Conservation (phyloP, 1,140 invertebrate species). For the Orius laevigatus region DNA sequence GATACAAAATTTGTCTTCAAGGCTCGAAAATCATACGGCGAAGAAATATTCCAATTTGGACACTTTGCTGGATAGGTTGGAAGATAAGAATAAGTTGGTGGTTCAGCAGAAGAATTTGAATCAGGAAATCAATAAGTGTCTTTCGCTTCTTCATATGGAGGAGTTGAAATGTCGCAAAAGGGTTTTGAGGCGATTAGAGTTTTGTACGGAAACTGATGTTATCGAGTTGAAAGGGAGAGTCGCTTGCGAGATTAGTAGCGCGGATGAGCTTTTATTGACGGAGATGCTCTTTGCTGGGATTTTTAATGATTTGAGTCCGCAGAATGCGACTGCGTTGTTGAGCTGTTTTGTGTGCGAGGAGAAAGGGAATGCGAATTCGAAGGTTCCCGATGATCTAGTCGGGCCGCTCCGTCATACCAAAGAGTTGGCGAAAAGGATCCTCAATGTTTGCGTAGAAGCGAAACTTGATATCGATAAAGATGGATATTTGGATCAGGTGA, state of each 20-base stretch:
- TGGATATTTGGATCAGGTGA: conserved; percentile 79
- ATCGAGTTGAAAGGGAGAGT: conserved; percentile 97
- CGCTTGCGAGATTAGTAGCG: conserved; percentile 93
- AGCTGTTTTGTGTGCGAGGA: conserved; percentile 98
- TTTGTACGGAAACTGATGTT: conserved; percentile 84
- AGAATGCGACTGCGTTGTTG: conserved; percentile 75
- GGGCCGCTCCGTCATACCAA: conserved; percentile 67
- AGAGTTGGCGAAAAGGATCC: conserved; percentile 80
- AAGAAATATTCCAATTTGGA: conserved; percentile 35
- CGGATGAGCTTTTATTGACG: conserved; percentile 97
- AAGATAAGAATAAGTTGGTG: conserved; percentile 29
- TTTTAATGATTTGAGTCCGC: conserved; percentile 67
- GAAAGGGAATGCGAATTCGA: conserved; percentile 66
- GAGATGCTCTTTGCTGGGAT: conserved; percentile 96
- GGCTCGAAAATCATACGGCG: conserved; percentile 67
- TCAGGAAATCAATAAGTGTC: conserved; percentile 68
- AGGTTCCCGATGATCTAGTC: conserved; percentile 70
- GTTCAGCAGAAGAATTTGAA: conserved; percentile 47
- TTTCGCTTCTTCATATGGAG: conserved; percentile 89
- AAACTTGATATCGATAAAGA: conserved; percentile 85
- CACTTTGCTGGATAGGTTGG: conserved; percentile 16
- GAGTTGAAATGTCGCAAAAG: conserved; percentile 89
- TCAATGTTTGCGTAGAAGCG: conserved; percentile 78
- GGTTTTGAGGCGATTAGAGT: conserved; percentile 81
- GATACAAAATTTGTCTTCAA: conserved; percentile 66